A percentile compares a stretch with the other conserved stretches of the same genome.
phyloP scores from a whole-genome alignment of 2,797 vertebrate genomes.

The Melanogrammus aeglefinus region DNA sequence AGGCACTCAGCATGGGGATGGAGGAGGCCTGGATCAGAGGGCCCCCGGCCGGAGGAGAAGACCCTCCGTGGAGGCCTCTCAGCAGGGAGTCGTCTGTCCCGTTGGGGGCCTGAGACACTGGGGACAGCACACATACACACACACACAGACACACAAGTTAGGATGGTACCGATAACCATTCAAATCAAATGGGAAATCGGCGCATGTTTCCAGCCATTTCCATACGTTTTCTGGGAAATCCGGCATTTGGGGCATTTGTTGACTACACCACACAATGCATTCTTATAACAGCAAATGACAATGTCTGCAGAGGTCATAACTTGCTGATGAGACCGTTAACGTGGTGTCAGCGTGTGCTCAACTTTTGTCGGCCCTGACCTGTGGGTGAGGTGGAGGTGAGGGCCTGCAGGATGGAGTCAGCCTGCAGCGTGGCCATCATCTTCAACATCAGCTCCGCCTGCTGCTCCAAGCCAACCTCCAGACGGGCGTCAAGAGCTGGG shows the following conservation, averaged over 20 bases:
- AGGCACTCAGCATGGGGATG: conserved; percentile 91
- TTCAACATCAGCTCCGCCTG: conserved; percentile 98
- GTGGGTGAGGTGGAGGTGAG: conserved; percentile 90
- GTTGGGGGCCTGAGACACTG: conserved; percentile 87
- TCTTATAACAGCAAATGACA: too few species aligned
- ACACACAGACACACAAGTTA: background rate
- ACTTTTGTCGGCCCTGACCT: conserved; percentile 68
- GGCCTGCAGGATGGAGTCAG: conserved; percentile 95
- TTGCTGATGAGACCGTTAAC: too few species aligned
- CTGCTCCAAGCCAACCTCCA: conserved; percentile 97
- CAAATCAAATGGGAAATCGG: background rate
- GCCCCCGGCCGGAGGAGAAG: conserved; percentile 76
- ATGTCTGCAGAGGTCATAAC: too few species aligned
- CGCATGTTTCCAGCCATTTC: too few species aligned
- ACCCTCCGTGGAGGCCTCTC: conserved; percentile 80
- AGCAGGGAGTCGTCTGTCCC: conserved; percentile 95
- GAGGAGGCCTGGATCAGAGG: conserved; percentile 87
- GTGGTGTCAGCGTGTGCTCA: background rate
- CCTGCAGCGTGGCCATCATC: conserved; percentile 99
- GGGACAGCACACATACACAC: background rate
- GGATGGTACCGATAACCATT: background rate
- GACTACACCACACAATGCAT: too few species aligned
- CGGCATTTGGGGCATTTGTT: too few species aligned
- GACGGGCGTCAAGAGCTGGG: conserved; percentile 91
- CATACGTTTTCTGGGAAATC: too few species aligned